These are phyloP conservation scores for Temnothorax curvispinosus DNA, from an alignment of 1,140 invertebrate genomes.

Conservation along the genomic window DNA sequence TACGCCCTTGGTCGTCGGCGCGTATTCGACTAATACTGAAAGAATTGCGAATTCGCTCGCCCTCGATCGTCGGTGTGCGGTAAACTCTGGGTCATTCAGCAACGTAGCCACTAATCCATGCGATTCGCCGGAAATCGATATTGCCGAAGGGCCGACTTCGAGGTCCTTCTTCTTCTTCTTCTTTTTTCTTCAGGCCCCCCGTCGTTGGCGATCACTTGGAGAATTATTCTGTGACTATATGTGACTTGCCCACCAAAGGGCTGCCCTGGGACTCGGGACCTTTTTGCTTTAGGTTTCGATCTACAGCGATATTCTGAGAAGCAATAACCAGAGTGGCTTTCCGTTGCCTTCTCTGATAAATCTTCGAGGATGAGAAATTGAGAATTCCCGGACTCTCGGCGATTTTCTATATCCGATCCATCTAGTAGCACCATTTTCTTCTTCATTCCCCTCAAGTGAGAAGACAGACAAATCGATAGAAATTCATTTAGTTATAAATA, in stretches of 20 bases:
- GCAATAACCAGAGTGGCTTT: neutral
- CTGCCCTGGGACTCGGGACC: neutral
- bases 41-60: neutral
- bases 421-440: neutral
- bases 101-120: neutral
- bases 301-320: neutral
- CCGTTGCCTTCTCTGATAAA: neutral
- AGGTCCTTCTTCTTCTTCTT: neutral
- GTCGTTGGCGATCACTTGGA: neutral
- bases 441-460: neutral
- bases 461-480: conserved; percentile 2
- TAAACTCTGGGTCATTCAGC: neutral
- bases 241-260: neutral
- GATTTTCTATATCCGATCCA: neutral
- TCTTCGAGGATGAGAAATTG: conserved; percentile 4
- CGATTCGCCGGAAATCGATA: neutral
- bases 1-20: conserved; percentile 14
- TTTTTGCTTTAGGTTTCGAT: neutral
- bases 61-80: neutral
- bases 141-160: neutral
- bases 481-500: conserved; percentile 13
- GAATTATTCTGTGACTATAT: neutral
- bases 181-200: neutral
- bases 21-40: conserved; percentile 19
- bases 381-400: neutral